These are phyloP conservation scores for Mantis religiosa DNA, from an alignment of 2,888 invertebrate genomes.

Conservation along the genomic window DNA sequence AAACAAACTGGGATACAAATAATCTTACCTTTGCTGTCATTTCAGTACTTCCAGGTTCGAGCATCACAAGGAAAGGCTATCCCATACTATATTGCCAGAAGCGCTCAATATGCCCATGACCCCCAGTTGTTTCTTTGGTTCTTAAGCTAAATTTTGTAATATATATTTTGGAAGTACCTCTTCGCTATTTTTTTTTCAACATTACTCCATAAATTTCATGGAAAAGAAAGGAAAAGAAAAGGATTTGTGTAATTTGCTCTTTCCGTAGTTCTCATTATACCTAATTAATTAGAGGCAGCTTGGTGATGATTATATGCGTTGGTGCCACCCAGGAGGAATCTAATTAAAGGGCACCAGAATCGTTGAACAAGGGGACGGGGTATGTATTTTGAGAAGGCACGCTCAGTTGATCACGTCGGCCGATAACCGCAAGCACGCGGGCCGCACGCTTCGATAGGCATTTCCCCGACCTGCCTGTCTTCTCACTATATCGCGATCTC, in stretches of 20 bases:
- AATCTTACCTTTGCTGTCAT: too few species aligned
- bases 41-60: too few species aligned
- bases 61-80: too few species aligned
- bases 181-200: too few species aligned
- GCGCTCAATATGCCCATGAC: too few species aligned
- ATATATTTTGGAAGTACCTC: too few species aligned
- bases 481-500: conserved; percentile 14
- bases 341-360: background rate
- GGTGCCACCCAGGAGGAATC: background rate
- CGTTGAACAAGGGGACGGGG: background rate
- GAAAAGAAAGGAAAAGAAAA: too few species aligned
- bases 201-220: too few species aligned
- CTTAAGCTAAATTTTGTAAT: too few species aligned
- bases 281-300: background rate
- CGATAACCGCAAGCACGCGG: background rate
- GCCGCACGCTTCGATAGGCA: conserved; percentile 14
- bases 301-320: background rate
- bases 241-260: background rate
- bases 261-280: background rate
- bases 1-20: too few species aligned
- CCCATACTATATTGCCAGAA: too few species aligned
- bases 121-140: too few species aligned
- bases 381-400: background rate
- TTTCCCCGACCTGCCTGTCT: conserved; percentile 14
- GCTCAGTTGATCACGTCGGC: background rate